These are phyloP conservation scores for Cyaniris semiargus DNA, from an alignment of 2,888 invertebrate genomes.

Conservation along the genomic window DNA sequence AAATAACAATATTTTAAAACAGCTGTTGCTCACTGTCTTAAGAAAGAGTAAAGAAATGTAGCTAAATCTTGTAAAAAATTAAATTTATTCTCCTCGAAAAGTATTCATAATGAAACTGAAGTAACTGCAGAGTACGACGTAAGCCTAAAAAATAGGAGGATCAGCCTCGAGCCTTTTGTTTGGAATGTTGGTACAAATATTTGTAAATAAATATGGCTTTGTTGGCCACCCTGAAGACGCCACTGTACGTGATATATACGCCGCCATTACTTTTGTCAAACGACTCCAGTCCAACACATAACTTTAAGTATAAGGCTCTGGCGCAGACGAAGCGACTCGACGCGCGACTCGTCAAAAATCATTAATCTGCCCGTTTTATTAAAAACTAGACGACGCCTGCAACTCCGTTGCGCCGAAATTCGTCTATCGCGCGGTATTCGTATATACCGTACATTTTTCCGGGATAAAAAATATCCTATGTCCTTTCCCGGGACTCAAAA, in stretches of 20 bases:
- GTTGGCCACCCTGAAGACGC: conserved; percentile 25
- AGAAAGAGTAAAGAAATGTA: too few relatives aligned
- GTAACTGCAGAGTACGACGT: background rate
- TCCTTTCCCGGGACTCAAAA: too few relatives aligned
- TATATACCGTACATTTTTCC: too few relatives aligned
- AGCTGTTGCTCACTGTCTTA: background rate
- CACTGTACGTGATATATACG: conserved; percentile 31
- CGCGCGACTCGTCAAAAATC: background rate
- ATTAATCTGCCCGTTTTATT: too few relatives aligned
- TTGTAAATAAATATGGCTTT: conserved; percentile 35
- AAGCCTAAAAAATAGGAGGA: conserved; percentile 32
- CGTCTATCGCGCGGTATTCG: too few relatives aligned
- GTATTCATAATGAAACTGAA: conserved; percentile 24
- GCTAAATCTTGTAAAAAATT: background rate
- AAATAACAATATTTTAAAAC: background rate
- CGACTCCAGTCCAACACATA: conserved; percentile 33
- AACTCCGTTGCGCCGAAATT: too few relatives aligned
- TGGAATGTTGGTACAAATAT: conserved; percentile 35
- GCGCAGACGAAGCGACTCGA: background rate
- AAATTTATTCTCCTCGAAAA: background rate
- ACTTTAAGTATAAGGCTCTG: conserved; percentile 1
- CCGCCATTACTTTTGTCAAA: conserved; percentile 34
- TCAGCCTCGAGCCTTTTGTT: conserved; percentile 31
- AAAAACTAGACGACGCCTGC: too few relatives aligned
- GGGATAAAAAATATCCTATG: too few relatives aligned